Conservation (phyloP, 2,113 vertebrate genomes). For the Diphyllodes magnificus region DNA sequence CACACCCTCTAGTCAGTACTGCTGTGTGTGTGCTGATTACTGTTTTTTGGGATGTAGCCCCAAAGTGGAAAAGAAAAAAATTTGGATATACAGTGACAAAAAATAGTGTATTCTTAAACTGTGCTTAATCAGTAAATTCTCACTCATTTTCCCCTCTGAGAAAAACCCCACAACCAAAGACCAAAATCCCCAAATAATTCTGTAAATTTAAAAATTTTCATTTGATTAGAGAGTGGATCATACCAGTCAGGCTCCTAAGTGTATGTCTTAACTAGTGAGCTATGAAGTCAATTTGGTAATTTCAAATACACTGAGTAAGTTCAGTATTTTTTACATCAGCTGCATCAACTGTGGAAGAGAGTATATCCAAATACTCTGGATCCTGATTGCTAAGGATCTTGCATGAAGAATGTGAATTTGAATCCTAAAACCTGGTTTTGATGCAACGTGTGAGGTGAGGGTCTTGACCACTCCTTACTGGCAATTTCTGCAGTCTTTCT, state of each 20-base stretch:
- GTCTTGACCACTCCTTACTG: neutral
- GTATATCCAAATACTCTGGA: neutral
- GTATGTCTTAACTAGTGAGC: neutral
- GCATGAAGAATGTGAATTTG: neutral
- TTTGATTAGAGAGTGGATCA: neutral
- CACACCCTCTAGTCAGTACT: neutral
- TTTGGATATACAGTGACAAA: neutral
- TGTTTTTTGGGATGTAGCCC: neutral
- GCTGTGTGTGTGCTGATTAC: neutral
- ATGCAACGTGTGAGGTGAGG: neutral
- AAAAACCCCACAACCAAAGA: neutral
- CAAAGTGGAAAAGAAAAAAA: neutral
- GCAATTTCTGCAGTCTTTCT: neutral
- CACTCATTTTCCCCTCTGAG: neutral
- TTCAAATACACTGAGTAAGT: neutral
- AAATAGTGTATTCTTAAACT: neutral
- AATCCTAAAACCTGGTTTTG: neutral
- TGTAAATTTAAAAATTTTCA: neutral
- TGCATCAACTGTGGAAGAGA: neutral
- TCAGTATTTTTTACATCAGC: neutral
- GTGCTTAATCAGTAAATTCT: neutral
- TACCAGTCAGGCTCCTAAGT: neutral
- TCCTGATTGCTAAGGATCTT: neutral
- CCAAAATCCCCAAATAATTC: neutral
- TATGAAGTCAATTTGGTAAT: neutral